Evolutionary conservation across 2,113 vertebrate species (phyloP).

Genomic region (Pteruthius melanotis): DNA sequence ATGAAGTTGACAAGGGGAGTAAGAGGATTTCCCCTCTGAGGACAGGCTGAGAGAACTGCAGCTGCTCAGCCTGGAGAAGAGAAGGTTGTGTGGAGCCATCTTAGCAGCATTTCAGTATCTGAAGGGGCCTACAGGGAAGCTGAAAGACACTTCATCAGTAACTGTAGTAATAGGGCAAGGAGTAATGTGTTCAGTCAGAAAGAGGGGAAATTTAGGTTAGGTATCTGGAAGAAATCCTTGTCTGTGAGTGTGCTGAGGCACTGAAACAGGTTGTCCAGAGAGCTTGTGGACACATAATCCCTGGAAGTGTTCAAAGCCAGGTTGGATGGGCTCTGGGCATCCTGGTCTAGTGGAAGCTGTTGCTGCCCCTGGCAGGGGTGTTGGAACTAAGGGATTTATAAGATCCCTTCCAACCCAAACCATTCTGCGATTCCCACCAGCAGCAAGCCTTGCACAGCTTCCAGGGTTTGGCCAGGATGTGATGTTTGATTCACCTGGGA

Average conservation of each 20-base stretch:
- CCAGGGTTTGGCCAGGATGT: neutral
- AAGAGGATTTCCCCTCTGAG: neutral
- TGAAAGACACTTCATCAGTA: neutral
- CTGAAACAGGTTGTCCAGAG: neutral
- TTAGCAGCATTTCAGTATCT: neutral
- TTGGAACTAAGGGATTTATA: neutral
- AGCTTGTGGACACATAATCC: neutral
- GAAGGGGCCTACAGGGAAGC: neutral
- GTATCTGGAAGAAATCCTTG: neutral
- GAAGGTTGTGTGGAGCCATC: too few relatives aligned
- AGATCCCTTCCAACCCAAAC: neutral
- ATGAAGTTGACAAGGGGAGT: too few relatives aligned
- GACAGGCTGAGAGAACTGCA: neutral
- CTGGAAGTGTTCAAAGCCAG: neutral
- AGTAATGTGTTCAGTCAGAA: neutral
- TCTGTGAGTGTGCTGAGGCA: neutral
- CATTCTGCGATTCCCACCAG: neutral
- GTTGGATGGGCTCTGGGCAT: neutral
- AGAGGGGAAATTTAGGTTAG: neutral
- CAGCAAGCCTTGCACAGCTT: fast-evolving
- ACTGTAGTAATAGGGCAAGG: neutral
- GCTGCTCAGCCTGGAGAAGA: neutral
- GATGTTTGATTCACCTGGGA: neutral
- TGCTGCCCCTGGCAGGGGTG: neutral
- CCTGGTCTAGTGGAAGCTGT: neutral